Conservation (phyloP, 2,113 vertebrate genomes). For the Melanotaenia duboulayi region DNA sequence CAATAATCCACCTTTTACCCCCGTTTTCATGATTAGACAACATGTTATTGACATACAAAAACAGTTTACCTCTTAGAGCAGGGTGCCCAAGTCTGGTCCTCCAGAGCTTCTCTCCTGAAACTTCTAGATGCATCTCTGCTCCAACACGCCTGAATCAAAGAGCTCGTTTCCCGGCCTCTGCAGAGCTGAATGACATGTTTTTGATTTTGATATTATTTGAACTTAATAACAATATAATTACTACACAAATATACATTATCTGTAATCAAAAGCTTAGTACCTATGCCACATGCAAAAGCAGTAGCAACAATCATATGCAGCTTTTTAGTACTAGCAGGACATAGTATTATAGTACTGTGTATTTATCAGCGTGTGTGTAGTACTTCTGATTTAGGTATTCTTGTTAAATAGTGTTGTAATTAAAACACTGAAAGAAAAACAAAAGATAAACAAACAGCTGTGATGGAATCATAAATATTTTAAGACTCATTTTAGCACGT, state of each 20-base stretch:
- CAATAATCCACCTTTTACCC: too few relatives aligned
- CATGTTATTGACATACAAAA: too few relatives aligned
- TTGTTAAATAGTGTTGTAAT: constrained; percentile 43
- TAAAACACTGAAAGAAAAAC: constrained; percentile 24
- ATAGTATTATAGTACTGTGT: not conserved
- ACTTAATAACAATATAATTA: not conserved
- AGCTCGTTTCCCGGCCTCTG: too few relatives aligned
- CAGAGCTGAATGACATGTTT: too few relatives aligned
- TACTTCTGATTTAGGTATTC: constrained; percentile 9
- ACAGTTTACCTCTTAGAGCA: too few relatives aligned
- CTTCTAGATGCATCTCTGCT: too few relatives aligned
- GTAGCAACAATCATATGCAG: not conserved
- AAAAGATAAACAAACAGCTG: constrained; percentile 66
- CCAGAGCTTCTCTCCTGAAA: too few relatives aligned
- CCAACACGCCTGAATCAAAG: too few relatives aligned
- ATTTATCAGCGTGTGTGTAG: not conserved
- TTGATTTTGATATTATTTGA: too few relatives aligned
- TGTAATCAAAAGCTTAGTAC: not conserved
- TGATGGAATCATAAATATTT: constrained; percentile 69
- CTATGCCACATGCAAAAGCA: too few relatives aligned
- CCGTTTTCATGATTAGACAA: too few relatives aligned
- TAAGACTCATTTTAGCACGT: constrained; percentile 58
- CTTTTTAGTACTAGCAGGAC: not conserved
- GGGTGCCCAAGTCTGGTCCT: too few relatives aligned
- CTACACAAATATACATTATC: not conserved